phyloP scores from a whole-genome alignment of 2,113 vertebrate species.

The Seriola dumerili region DNA sequence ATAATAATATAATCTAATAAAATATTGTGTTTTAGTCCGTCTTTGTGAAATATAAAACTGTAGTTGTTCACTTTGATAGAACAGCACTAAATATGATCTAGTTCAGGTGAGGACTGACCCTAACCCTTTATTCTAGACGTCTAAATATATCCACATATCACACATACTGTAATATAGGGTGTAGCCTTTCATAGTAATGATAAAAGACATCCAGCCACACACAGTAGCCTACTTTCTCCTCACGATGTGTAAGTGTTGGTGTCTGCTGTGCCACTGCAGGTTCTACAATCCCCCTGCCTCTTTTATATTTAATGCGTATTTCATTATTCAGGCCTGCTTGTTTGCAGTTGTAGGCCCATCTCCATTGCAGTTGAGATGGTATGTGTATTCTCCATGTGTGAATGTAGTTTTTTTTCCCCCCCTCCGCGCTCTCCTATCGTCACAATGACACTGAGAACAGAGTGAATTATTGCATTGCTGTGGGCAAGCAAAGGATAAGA shows the following conservation, averaged over 20 bases:
- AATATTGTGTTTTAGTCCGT: background rate
- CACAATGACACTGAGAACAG: slow-evolving; percentile 52
- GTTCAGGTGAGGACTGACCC: slow-evolving; percentile 12
- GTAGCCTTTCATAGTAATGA: slow-evolving; percentile 60
- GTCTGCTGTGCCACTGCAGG: slow-evolving; percentile 63
- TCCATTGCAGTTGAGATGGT: slow-evolving; percentile 44
- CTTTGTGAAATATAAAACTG: background rate
- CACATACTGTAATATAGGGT: slow-evolving; percentile 5
- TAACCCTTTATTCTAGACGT: background rate
- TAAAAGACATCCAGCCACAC: slow-evolving; percentile 46
- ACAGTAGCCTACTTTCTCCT: slow-evolving; percentile 60
- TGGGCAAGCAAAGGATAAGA: slow-evolving; percentile 57
- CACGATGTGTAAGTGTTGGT: slow-evolving; percentile 49
- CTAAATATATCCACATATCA: slow-evolving; percentile 45
- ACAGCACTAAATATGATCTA: background rate
- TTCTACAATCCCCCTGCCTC: slow-evolving; percentile 43
- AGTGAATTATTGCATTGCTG: slow-evolving; percentile 65
- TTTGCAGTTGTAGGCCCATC: slow-evolving; percentile 59
- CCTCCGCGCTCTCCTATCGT: slow-evolving; percentile 1
- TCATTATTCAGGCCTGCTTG: slow-evolving; percentile 74
- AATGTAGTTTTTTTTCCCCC: background rate
- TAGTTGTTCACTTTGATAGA: background rate
- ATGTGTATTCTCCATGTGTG: slow-evolving; percentile 9
- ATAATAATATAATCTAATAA: no score
- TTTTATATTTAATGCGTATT: slow-evolving; percentile 77